phyloP scores from a whole-genome alignment of 2,113 vertebrate species.

The Coryphaenoides rupestris region DNA sequence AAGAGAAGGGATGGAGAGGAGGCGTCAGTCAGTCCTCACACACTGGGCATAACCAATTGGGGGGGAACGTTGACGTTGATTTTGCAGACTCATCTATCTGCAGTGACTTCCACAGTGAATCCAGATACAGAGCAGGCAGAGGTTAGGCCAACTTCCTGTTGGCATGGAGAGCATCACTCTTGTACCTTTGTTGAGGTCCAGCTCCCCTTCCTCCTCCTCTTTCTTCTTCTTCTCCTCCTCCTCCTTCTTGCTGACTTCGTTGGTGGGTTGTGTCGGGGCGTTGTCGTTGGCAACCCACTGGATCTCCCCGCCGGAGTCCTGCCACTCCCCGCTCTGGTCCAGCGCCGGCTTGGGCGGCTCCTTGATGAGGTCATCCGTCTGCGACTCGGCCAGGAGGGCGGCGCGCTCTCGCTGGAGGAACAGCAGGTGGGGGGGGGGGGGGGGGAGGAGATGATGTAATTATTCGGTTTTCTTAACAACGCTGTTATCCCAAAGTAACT shows the following conservation, averaged over 20 bases:
- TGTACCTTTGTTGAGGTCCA: slow-evolving; percentile 96
- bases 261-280: slow-evolving; percentile 41
- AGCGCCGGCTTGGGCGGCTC: slow-evolving; percentile 85
- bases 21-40: no score
- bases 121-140: no score
- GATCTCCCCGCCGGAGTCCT: slow-evolving; percentile 92
- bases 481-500: no score
- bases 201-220: slow-evolving; percentile 89
- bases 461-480: no score
- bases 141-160: no score
- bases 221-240: slow-evolving; percentile 64
- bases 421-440: slow-evolving; percentile 76
- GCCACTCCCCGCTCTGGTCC: slow-evolving; percentile 94
- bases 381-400: slow-evolving; percentile 86
- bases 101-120: no score
- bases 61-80: no score
- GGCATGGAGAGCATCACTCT: no score
- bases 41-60: no score
- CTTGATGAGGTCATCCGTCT: slow-evolving; percentile 97
- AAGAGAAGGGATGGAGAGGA: no score
- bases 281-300: slow-evolving; percentile 93
- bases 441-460: neutral
- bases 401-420: slow-evolving; percentile 93
- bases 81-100: no score
- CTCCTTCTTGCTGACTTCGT: neutral